Base-by-base conservation (phyloP, 2,113 vertebrate species). In the Hiodon tergisus region DNA sequence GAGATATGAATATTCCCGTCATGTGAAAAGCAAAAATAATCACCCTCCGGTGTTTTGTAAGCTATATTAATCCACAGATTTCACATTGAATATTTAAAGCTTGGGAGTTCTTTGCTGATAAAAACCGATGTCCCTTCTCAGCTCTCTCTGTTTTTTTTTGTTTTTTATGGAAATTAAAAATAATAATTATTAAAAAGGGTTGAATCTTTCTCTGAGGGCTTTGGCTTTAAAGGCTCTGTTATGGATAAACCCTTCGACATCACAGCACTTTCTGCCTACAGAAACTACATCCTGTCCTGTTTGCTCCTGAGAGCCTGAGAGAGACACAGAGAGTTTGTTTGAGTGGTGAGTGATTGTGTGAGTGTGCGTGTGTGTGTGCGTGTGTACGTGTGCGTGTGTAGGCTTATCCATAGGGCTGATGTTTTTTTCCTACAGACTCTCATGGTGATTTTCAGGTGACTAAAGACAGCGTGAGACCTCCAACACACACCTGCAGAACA, bases 31-130 rank as follows among this genome's bases (percentile, higher is more conserved):
- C 87, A 90, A 89, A 90, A 86, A 90, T 87, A 92, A 90, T 90
- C 90, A 90, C 87, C 87, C 86, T 77, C 79, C 88, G 87, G 88
- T 87, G 89, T 90, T 90, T 89, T 89, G 80, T 87, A 89, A 91
- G 81, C 85, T 88, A 85, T 89, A 90, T 89, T 92, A 91, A 89
- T 88, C 87, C 87, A 84, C 84, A 84, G 86, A 87, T 86, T 90
- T 90, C 81, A 82, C 76, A 88, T 93, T 87, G 91, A 93, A 90
- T 91, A 93, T 92, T 93, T 90, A 92, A 90, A 87, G 83, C 84
- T 82, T 81, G 88, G 86, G 85, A 87, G 76, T 89, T 91, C 84
- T 89, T 92, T 90, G 86, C 89, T 85, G 88, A 90, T 88, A 88
- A 89, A 68, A 67, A 74, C 54, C 9, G 58, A 9, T 83, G 78